phyloP scores from a whole-genome alignment of 2,888 invertebrate species.

The Hyppa rectilinea region DNA sequence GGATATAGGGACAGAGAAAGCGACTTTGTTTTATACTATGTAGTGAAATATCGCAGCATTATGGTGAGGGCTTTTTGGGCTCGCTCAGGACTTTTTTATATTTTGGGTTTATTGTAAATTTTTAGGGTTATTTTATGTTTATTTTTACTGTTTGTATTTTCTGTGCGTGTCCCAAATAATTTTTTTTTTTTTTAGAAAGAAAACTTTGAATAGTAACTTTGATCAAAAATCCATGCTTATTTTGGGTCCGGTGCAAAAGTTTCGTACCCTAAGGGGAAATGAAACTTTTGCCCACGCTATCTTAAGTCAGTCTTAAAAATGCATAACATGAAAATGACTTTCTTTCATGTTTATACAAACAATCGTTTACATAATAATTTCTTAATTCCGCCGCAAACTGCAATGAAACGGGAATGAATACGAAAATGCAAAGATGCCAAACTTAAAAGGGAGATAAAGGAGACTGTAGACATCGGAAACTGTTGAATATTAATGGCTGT shows the following conservation, averaged over 20 bases:
- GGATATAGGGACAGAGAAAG: too few species aligned
- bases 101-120: too few species aligned
- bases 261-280: not conserved
- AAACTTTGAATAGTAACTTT: not conserved
- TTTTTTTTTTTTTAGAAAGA: not conserved
- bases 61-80: too few species aligned
- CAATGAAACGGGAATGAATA: conserved; percentile 36
- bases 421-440: conserved; percentile 44
- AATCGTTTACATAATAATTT: conserved; percentile 37
- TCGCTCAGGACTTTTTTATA: too few species aligned
- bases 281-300: conserved; percentile 5
- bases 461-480: conserved; percentile 26
- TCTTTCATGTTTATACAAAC: conserved; percentile 14
- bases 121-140: too few species aligned
- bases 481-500: conserved; percentile 55
- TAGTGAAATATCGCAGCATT: too few species aligned
- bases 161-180: too few species aligned
- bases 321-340: conserved; percentile 25
- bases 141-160: too few species aligned
- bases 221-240: not conserved
- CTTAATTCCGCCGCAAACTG: conserved; percentile 36
- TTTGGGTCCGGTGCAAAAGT: conserved; percentile 4
- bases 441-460: conserved; percentile 41
- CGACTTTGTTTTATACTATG: too few species aligned
- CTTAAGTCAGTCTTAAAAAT: conserved; percentile 35